Conservation (phyloP, 37 sponge, comb jelly and placozoan species). For the Bolinopsis microptera region DNA sequence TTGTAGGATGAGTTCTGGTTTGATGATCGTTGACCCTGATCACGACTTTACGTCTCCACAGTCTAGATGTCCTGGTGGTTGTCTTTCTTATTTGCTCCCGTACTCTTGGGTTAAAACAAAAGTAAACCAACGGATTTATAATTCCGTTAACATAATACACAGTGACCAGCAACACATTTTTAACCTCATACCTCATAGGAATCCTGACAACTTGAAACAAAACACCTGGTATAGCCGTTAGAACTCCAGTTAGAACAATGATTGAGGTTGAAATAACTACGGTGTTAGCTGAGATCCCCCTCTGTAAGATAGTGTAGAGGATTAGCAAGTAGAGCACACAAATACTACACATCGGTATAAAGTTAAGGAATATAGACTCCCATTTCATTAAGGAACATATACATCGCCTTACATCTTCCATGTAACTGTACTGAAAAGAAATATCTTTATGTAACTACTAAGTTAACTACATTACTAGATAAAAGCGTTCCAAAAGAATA, state of each 20-base stretch:
- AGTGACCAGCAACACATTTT: not conserved
- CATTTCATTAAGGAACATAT: not conserved
- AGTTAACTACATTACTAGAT: no score
- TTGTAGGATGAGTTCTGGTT: no score
- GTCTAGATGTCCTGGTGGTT: not conserved
- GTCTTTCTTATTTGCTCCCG: not conserved
- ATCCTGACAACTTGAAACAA: not conserved
- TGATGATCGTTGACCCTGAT: no score
- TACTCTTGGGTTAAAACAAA: slow-evolving; percentile 1
- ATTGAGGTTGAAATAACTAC: not conserved
- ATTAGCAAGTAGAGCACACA: not conserved
- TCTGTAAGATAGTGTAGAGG: not conserved
- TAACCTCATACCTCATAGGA: not conserved
- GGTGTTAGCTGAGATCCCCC: not conserved
- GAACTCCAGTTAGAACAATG: not conserved
- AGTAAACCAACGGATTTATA: not conserved
- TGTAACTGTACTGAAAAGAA: not conserved
- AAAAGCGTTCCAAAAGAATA: no score
- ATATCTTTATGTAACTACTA: no score
- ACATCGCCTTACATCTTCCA: not conserved
- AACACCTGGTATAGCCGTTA: not conserved
- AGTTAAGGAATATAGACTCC: not conserved
- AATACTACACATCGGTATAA: not conserved
- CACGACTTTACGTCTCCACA: no score
- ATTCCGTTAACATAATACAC: not conserved